phyloP scores from a whole-genome alignment of 2,113 vertebrate genomes.

The Gopherus flavomarginatus region DNA sequence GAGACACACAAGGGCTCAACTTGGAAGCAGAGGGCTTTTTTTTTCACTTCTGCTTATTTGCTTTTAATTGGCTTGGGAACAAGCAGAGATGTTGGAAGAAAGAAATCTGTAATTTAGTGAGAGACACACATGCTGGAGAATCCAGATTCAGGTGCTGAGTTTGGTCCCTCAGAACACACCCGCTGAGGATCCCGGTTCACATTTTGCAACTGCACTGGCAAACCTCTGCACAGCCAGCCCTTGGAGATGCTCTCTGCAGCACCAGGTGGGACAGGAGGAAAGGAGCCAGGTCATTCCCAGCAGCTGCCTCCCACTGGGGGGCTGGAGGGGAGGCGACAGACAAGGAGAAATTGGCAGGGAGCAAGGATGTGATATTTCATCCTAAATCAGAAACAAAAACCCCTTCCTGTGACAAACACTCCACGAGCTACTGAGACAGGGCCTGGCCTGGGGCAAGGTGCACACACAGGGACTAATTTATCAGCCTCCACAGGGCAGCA shows the following conservation, averaged over 20 bases:
- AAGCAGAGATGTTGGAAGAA: not conserved
- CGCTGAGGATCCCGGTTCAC: not conserved
- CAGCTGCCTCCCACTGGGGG: not conserved
- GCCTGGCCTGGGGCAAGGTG: not conserved
- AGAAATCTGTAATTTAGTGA: not conserved
- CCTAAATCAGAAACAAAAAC: not conserved
- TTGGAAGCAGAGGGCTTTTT: not conserved
- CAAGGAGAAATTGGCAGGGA: not conserved
- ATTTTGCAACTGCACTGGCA: not conserved
- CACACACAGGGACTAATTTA: not conserved
- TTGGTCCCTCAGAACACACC: not conserved
- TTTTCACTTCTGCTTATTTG: not conserved
- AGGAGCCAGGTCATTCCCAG: not conserved
- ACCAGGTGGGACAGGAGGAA: not conserved
- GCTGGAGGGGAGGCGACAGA: not conserved
- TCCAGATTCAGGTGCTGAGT: not conserved
- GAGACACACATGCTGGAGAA: not conserved
- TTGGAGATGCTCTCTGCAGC: not conserved
- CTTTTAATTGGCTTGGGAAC: not conserved
- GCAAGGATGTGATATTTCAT: not conserved
- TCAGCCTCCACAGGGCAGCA: not conserved
- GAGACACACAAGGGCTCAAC: not conserved
- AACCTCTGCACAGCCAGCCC: not conserved
- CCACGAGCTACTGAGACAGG: not conserved
- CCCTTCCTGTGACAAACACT: not conserved